phyloP scores from a whole-genome alignment of 2,113 vertebrate species.

The Cottus gobio region DNA sequence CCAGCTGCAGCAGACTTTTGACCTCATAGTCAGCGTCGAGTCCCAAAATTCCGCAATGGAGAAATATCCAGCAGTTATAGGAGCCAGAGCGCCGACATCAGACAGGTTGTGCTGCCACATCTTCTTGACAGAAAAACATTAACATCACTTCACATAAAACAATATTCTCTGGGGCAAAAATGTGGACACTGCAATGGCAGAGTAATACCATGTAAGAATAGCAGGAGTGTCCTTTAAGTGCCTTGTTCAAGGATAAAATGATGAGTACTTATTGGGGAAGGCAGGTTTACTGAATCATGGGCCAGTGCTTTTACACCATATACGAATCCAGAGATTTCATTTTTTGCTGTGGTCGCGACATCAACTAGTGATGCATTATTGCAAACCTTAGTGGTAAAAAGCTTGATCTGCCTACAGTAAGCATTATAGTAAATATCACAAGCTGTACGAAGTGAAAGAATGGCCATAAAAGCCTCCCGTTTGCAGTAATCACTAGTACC shows the following conservation, averaged over 20 bases:
- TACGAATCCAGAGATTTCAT: not conserved
- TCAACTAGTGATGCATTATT: not conserved
- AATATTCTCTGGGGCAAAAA: not conserved
- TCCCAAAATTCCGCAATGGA: not conserved
- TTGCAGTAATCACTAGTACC: not conserved
- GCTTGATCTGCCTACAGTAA: not conserved
- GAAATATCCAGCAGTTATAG: not conserved
- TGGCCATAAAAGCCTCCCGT: not conserved
- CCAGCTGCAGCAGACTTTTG: not conserved
- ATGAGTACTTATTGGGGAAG: not conserved
- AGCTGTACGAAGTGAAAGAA: not conserved
- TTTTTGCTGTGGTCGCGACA: not conserved
- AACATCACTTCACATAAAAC: not conserved
- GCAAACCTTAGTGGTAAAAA: not conserved
- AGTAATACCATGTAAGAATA: constrained; percentile 4
- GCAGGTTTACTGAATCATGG: not conserved
- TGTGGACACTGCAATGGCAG: not conserved
- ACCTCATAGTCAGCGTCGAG: not conserved
- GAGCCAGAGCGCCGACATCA: not conserved
- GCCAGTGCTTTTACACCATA: not conserved
- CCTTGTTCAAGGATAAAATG: constrained; percentile 1
- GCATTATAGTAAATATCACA: not conserved
- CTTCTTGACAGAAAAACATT: constrained; percentile 4
- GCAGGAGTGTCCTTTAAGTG: not conserved
- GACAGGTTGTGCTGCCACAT: not conserved